These are phyloP conservation scores for Otus sunia DNA, from an alignment of 2,113 vertebrate genomes.

Conservation along the genomic window DNA sequence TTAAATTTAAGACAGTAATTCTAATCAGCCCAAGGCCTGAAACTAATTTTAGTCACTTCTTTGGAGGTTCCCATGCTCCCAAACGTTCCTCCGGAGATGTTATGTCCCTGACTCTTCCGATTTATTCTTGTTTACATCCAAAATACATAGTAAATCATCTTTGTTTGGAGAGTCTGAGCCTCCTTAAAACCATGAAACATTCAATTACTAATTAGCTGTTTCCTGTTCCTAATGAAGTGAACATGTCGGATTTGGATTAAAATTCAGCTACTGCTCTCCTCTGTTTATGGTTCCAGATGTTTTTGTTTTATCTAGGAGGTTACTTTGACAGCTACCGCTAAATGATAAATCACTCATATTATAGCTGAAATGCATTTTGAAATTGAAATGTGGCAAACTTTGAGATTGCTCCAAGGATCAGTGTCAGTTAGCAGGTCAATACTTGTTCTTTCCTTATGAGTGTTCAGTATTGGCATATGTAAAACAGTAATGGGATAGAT, in stretches of 20 bases:
- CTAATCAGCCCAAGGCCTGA: background rate
- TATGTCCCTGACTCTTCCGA: slow-evolving; percentile 39
- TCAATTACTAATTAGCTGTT: slow-evolving; percentile 81
- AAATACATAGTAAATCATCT: slow-evolving; percentile 70
- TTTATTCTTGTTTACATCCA: slow-evolving; percentile 73
- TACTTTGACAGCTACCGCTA: slow-evolving; percentile 82
- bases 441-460: slow-evolving; percentile 42
- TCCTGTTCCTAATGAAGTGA: slow-evolving; percentile 81
- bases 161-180: slow-evolving; percentile 66
- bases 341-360: slow-evolving; percentile 87
- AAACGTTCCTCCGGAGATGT: slow-evolving; percentile 29
- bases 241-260: slow-evolving; percentile 77
- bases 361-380: slow-evolving; percentile 80
- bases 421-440: slow-evolving; percentile 71
- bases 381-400: slow-evolving; percentile 82
- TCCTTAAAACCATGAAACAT: slow-evolving; percentile 76
- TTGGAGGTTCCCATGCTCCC: slow-evolving; percentile 31
- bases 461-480: slow-evolving; percentile 53
- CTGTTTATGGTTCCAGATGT: slow-evolving; percentile 85
- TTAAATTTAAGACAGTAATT: background rate
- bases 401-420: slow-evolving; percentile 69
- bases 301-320: slow-evolving; percentile 84
- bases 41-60: background rate
- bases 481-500: slow-evolving; percentile 51
- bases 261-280: slow-evolving; percentile 77